Conservation (phyloP, 1,140 invertebrate genomes). For the Temnothorax curvispinosus region DNA sequence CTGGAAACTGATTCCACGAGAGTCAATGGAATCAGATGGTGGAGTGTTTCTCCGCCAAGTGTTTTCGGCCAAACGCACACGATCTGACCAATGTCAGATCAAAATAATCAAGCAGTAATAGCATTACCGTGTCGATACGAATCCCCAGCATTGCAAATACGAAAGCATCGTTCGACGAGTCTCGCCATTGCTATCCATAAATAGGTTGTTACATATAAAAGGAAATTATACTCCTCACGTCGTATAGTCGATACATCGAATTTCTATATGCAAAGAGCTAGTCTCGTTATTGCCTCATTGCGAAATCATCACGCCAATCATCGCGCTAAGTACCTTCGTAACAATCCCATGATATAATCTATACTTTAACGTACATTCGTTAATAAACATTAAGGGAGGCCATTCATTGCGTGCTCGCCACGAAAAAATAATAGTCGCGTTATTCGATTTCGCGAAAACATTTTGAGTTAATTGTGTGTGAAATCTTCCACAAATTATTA, state of each 20-base stretch:
- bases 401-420: not conserved
- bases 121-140: not conserved
- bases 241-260: not conserved
- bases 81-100: not conserved
- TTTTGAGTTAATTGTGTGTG: not conserved
- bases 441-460: not conserved
- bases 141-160: not conserved
- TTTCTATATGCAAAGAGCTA: not conserved
- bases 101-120: not conserved
- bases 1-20: not conserved
- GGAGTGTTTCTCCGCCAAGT: not conserved
- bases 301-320: not conserved
- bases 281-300: not conserved
- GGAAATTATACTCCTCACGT: not conserved
- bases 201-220: not conserved
- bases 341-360: not conserved
- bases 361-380: not conserved
- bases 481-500: not conserved
- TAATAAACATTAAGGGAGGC: not conserved
- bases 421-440: not conserved
- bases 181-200: not conserved
- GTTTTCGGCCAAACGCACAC: not conserved
- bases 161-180: not conserved
- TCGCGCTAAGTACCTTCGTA: not conserved
- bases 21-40: not conserved